Evolutionary conservation across 2,113 vertebrate species (phyloP).

Genomic region (Grallaria varia): DNA sequence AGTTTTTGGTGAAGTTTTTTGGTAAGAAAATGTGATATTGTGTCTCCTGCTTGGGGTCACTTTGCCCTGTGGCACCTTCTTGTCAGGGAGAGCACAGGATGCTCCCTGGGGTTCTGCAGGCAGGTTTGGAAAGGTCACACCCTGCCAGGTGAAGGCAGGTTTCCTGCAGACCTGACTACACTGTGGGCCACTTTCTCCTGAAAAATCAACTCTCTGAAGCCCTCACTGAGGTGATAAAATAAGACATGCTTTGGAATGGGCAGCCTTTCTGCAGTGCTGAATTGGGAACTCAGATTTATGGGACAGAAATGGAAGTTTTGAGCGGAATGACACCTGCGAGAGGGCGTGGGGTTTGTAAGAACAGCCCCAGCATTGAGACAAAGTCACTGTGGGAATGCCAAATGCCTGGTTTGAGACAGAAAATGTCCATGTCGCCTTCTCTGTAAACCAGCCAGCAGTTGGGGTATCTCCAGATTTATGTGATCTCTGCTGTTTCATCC

Average conservation of each 20-base stretch:
- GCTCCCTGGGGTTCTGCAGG: not conserved
- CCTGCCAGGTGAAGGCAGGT: not conserved
- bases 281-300: not conserved
- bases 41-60: not conserved
- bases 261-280: rapidly evolving
- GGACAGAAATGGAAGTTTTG: not conserved
- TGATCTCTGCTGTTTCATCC: not conserved
- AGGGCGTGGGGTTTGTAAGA: rapidly evolving
- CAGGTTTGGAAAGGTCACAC: not conserved
- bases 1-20: not conserved
- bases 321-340: not conserved
- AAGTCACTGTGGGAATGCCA: not conserved
- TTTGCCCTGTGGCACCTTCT: not conserved
- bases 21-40: rapidly evolving
- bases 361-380: not conserved
- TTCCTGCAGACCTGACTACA: not conserved
- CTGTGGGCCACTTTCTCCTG: not conserved
- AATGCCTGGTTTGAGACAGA: not conserved
- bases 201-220: not conserved
- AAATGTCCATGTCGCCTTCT: rapidly evolving
- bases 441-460: not conserved
- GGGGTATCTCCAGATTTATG: not conserved
- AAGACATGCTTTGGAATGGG: rapidly evolving
- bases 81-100: too few species aligned
- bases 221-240: not conserved